Percentiles rank a stretch among this genome's conserved stretches.
Conservation (phyloP, 1,140 invertebrate genomes). For the Elymnias hypermnestra region DNA sequence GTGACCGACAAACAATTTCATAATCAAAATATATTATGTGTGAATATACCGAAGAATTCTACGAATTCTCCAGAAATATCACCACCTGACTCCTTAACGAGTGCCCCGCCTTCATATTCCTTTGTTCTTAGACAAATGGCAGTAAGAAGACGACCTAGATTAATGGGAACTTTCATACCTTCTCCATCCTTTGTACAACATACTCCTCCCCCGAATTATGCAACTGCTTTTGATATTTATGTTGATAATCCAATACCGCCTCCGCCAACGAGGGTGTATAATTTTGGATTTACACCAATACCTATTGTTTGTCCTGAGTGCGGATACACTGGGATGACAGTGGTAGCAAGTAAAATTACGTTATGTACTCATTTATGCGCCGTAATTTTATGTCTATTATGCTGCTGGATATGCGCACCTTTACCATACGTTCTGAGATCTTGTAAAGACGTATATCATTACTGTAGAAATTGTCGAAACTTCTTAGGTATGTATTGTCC, state of each 20-base stretch:
- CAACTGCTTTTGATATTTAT: constrained; percentile 62
- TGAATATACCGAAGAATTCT: background rate
- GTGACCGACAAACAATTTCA: constrained; percentile 10
- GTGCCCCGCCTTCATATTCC: constrained; percentile 65
- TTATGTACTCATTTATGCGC: constrained; percentile 63
- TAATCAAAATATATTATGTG: too few relatives aligned
- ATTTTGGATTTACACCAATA: constrained; percentile 53
- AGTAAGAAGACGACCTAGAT: constrained; percentile 42
- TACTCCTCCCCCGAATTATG: constrained; percentile 61
- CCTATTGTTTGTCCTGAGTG: constrained; percentile 55
- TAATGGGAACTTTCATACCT: constrained; percentile 63
- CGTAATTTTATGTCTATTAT: constrained; percentile 49
- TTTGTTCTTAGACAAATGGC: constrained; percentile 63
- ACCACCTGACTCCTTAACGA: constrained; percentile 55
- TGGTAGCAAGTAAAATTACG: constrained; percentile 47
- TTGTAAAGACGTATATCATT: constrained; percentile 67
- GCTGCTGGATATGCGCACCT: constrained; percentile 63
- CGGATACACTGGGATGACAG: constrained; percentile 52
- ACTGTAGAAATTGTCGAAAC: constrained; percentile 59
- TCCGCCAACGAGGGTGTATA: constrained; percentile 38
- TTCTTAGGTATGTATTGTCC: constrained; percentile 61
- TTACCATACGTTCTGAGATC: constrained; percentile 59
- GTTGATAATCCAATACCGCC: constrained; percentile 44
- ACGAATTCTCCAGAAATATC: constrained; percentile 31
- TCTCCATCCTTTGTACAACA: constrained; percentile 61